Conservation (phyloP, 2,113 vertebrate species). For the Dicrurus megarhynchus region DNA sequence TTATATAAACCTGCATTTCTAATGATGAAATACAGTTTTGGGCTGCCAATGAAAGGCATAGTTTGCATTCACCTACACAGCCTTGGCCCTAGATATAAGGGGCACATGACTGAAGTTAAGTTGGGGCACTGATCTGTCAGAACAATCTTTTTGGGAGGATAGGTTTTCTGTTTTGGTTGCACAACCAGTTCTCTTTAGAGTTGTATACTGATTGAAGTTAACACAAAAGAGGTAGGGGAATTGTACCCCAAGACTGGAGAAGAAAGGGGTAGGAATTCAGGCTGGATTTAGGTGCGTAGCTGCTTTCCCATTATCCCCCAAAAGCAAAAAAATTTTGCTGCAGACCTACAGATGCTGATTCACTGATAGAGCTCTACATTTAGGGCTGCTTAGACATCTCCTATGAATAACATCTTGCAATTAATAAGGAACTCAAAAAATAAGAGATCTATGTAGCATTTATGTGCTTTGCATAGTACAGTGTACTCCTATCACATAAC, state of each 20-base stretch:
- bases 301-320: background rate
- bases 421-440: background rate
- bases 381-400: background rate
- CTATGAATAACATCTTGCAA: background rate
- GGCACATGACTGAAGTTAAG: background rate
- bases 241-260: background rate
- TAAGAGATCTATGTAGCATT: background rate
- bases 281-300: background rate
- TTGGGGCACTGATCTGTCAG: background rate
- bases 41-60: background rate
- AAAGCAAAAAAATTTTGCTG: background rate
- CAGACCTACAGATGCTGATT: background rate
- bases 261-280: background rate
- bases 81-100: background rate
- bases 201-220: background rate
- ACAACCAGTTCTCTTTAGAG: background rate
- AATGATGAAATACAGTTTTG: background rate
- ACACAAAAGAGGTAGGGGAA: background rate
- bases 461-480: background rate
- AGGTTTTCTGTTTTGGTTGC: background rate
- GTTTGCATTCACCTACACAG: background rate
- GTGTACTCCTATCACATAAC: background rate
- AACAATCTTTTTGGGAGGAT: background rate
- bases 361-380: background rate
- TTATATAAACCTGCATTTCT: background rate